A percentile compares a stretch with the other conserved stretches of the same genome.
These are phyloP conservation scores for Oncorhynchus mykiss DNA, from an alignment of 2,113 vertebrate species.

Conservation along the genomic window DNA sequence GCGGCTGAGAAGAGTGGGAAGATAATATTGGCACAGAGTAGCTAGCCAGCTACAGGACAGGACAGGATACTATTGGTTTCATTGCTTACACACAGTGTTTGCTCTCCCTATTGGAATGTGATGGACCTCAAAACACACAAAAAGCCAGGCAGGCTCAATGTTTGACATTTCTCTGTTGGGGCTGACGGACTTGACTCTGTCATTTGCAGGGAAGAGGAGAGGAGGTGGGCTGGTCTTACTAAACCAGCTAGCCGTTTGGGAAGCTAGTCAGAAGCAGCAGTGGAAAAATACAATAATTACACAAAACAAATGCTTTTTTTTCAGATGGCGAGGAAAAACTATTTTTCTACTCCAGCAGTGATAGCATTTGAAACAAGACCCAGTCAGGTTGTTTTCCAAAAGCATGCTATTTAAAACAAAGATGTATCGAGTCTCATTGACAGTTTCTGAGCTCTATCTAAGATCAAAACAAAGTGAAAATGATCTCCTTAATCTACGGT, in stretches of 20 bases:
- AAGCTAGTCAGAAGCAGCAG: background rate
- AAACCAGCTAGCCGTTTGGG: background rate
- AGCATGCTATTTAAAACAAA: background rate
- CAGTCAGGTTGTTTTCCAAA: background rate
- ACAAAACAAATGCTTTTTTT: background rate
- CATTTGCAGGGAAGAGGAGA: conserved; percentile 28
- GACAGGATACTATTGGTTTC: conserved; percentile 17
- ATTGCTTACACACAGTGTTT: conserved; percentile 60
- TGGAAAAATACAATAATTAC: background rate
- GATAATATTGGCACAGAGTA: background rate
- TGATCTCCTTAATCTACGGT: conserved; percentile 6
- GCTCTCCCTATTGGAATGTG: conserved; percentile 57
- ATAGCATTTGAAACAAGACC: background rate
- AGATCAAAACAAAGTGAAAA: conserved; percentile 10
- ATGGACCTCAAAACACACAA: conserved; percentile 39
- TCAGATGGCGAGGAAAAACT: background rate
- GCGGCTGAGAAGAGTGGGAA: background rate
- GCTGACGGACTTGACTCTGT: conserved; percentile 8
- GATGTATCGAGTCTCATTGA: background rate
- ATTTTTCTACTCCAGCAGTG: background rate
- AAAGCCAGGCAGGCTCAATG: conserved; percentile 31
- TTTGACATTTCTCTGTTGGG: conserved; percentile 55
- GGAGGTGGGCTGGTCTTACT: conserved; percentile 17
- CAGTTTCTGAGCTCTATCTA: background rate
- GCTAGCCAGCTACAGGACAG: background rate